Conservation (phyloP, 2,113 vertebrate genomes). For the Caretta caretta region DNA sequence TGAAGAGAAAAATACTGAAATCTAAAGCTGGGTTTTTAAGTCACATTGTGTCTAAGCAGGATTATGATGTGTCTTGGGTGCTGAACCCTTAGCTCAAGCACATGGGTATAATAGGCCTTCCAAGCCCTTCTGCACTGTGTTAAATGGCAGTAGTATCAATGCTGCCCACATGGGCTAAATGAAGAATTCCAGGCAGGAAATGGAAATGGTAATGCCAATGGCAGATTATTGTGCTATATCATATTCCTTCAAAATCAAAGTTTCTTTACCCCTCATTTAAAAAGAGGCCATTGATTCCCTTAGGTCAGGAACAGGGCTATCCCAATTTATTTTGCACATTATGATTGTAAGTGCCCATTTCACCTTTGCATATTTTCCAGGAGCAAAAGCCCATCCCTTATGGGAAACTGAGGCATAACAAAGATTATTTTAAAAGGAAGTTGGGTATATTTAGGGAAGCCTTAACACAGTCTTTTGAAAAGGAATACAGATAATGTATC, state of each 20-base stretch:
- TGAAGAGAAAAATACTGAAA: constrained; percentile 7
- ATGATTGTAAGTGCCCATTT: not conserved
- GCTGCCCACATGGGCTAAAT: not conserved
- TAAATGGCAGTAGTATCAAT: constrained; percentile 16
- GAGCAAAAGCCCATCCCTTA: not conserved
- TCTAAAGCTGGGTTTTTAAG: constrained; percentile 42
- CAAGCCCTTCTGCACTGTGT: constrained; percentile 35
- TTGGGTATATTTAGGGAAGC: not conserved
- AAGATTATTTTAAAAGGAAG: not conserved
- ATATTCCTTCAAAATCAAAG: not conserved
- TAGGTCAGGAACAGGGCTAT: not conserved
- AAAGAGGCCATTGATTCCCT: not conserved
- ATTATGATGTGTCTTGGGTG: constrained; percentile 46
- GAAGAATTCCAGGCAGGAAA: not conserved
- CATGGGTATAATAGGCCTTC: constrained; percentile 62
- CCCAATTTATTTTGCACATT: not conserved
- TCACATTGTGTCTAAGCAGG: constrained; percentile 43
- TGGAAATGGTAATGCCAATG: not conserved
- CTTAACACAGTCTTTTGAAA: not conserved
- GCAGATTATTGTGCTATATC: not conserved
- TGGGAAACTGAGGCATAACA: not conserved
- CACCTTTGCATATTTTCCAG: not conserved
- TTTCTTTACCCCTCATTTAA: not conserved
- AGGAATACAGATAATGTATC: not conserved
- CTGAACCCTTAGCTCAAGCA: constrained; percentile 47